phyloP scores from a whole-genome alignment of 2,113 vertebrate species.

The Eubucco bourcierii region DNA sequence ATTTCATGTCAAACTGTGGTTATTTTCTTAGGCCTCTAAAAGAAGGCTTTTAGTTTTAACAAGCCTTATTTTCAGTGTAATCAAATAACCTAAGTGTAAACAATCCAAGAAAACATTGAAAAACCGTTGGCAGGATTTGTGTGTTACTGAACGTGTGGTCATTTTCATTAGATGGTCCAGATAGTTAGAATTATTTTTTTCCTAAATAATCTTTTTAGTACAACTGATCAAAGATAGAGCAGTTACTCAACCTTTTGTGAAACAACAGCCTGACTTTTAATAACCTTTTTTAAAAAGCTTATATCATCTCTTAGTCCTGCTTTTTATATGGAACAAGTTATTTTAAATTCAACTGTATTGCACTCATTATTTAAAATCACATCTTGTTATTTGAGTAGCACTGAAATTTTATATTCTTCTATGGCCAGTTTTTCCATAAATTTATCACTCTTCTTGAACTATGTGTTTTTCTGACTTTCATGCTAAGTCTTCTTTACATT shows the following conservation, averaged over 20 bases:
- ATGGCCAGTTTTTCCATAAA: background rate
- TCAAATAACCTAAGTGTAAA: background rate
- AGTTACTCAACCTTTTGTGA: background rate
- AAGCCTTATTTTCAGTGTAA: background rate
- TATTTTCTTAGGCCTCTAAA: background rate
- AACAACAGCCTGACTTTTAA: background rate
- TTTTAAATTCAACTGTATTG: slow-evolving; percentile 11
- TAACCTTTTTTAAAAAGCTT: background rate
- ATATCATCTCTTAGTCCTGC: background rate
- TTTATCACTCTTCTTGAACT: slow-evolving; percentile 27
- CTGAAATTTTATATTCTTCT: background rate
- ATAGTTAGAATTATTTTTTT: background rate
- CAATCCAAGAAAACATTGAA: background rate
- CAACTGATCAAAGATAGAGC: background rate
- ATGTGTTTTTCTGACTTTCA: slow-evolving; percentile 26
- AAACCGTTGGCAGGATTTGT: background rate
- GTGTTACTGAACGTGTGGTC: background rate
- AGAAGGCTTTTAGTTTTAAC: background rate
- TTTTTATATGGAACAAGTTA: slow-evolving; percentile 8
- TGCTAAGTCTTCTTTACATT: slow-evolving; percentile 2
- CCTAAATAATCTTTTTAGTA: background rate
- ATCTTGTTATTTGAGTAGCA: background rate
- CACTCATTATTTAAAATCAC: background rate
- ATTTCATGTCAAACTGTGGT: background rate
- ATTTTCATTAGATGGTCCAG: background rate